A percentile compares a stretch with the other conserved stretches of the same genome.
Evolutionary conservation across 2,797 vertebrate genomes (phyloP).

Genomic region (Ctenopoma multispine): DNA sequence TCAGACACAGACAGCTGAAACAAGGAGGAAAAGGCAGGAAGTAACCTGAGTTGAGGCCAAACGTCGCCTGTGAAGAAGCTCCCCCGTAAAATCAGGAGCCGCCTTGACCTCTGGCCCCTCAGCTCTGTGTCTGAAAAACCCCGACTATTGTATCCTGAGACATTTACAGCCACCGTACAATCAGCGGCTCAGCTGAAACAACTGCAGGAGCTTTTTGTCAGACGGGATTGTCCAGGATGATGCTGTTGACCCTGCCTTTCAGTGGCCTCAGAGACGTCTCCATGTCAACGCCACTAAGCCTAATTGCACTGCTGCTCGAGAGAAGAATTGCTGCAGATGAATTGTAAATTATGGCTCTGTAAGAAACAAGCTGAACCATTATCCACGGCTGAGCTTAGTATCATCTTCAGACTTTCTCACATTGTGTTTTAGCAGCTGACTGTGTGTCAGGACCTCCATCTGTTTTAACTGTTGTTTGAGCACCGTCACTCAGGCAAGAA

Average conservation of each 20-base stretch:
- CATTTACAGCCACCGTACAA: conserved; percentile 58
- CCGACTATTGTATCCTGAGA: conserved; percentile 41
- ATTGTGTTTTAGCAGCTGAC: conserved; percentile 1
- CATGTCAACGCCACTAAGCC: conserved; percentile 3
- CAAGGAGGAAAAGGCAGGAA: conserved; percentile 35
- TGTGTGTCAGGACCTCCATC: conserved; percentile 44
- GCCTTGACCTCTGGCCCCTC: conserved; percentile 46
- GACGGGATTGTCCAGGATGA: conserved; percentile 7
- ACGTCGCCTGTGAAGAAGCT: conserved; percentile 40
- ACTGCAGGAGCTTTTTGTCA: conserved; percentile 37
- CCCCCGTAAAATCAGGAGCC: conserved; percentile 53
- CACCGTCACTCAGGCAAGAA: background rate
- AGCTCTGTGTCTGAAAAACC: conserved; percentile 25
- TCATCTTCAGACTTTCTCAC: conserved; percentile 14
- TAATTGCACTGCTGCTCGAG: conserved; percentile 36
- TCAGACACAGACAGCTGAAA: conserved; percentile 53
- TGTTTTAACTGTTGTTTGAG: conserved; percentile 56
- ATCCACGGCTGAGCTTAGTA: background rate
- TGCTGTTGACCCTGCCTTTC: conserved; percentile 26
- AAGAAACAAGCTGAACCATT: conserved; percentile 22
- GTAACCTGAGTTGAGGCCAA: conserved; percentile 60
- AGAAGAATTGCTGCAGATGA: conserved; percentile 12
- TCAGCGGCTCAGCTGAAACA: conserved; percentile 22
- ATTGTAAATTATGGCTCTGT: background rate
- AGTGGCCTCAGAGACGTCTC: conserved; percentile 19